Evolutionary conservation across 2,888 invertebrate genomes (phyloP), one percentile per base, ranked within the genome.

Genomic region (Pteria penguin): DNA sequence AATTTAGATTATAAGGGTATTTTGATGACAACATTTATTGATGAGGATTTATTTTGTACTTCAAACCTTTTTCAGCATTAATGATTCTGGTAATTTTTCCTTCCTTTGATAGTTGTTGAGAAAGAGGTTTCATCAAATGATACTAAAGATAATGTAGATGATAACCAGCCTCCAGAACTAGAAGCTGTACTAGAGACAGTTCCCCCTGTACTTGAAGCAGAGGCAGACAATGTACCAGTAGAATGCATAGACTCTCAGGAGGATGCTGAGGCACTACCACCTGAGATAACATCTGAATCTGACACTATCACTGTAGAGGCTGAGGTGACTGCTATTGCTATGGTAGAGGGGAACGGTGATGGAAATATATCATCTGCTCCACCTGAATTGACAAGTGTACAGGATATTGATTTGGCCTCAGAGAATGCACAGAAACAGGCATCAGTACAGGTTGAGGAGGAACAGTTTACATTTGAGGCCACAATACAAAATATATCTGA

Each of bases 301-400:
- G 74, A 74, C 31, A 52, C 68, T 4, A 33, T 22, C 14, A 26
- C 27, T 4, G n/a, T 54, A 8, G 33, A 22, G 8, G 61, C 60
- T 4, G 67, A 67, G n/a, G 45, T 18, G 22, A 58, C 22, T 22
- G 24, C 24, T n/a, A 27, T 58, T 4, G 27, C 11, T 14, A n/a
- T n/a, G n/a, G n/a, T n/a, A n/a, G n/a, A n/a, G n/a, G 62, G 18
- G 8, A 61, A 32, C 29, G 58, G 58, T 18, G 58, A 58, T 26
- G 8, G 8, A 18, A 22, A 58, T 22, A 31, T 26, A 5, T 8
- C 54, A 11, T 27, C 69, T 0, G 29, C 62, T 22, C 45, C 61
- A 1, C 75, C 33, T 73, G 76, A 57, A 71, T 72, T 29, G 65
- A 55, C 29, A 68, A 62, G 73, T 62, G 36, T 26, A 8, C 11